Percentiles rank a stretch among this genome's conserved stretches.
Conservation (phyloP, 2,888 invertebrate genomes). For the Atethmia centrago region DNA sequence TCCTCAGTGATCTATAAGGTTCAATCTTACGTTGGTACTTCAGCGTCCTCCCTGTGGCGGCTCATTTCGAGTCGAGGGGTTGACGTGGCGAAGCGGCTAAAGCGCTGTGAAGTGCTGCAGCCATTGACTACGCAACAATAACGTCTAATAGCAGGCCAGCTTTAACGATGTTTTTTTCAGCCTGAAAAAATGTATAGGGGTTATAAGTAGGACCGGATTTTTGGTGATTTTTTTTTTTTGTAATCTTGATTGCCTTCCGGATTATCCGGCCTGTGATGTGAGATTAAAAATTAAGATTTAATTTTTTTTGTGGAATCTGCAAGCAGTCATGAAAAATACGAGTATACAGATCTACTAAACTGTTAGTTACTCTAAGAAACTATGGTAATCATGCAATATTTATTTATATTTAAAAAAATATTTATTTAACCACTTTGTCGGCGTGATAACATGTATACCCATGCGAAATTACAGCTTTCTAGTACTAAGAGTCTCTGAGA, state of each 20-base stretch:
- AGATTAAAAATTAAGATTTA: background rate
- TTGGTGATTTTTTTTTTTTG: conserved; percentile 6
- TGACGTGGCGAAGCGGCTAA: conserved; percentile 77
- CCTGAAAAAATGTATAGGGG: conserved; percentile 36
- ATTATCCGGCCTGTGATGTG: conserved; percentile 8
- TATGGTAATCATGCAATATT: no score
- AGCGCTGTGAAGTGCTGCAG: conserved; percentile 75
- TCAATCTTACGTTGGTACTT: conserved; percentile 61
- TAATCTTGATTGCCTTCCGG: conserved; percentile 23
- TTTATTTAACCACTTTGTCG: no score
- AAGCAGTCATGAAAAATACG: background rate
- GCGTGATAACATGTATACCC: no score
- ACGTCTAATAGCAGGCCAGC: conserved; percentile 77
- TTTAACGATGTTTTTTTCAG: conserved; percentile 68
- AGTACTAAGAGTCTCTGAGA: no score
- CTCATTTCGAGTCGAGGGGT: conserved; percentile 75
- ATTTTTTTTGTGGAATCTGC: background rate
- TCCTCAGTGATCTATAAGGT: conserved; percentile 50
- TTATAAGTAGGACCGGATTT: conserved; percentile 23
- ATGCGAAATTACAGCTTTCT: no score
- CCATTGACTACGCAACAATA: conserved; percentile 82
- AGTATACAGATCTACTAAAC: no score
- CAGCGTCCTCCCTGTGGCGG: conserved; percentile 63
- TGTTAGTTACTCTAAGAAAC: no score
- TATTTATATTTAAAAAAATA: no score